Base-by-base conservation (phyloP, 2,797 vertebrate genomes). In the Notolepis coatsorum region DNA sequence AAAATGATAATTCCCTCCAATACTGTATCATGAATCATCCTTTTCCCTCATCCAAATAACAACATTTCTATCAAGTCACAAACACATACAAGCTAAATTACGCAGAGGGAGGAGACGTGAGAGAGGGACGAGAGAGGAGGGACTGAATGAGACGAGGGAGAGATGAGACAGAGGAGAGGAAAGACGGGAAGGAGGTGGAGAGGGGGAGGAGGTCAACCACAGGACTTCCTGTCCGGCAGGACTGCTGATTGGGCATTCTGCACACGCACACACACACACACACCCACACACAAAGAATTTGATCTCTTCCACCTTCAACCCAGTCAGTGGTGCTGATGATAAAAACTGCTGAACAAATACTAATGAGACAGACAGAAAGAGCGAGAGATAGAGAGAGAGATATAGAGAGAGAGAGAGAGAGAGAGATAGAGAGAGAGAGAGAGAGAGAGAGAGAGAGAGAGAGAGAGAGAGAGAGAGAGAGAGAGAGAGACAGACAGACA, bases 231-330 rank as follows among this genome's bases (percentile, higher is more conserved):
- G 88, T 71, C 61, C 75, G 79, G 82, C 43, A 50, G 77, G 84
- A 90, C 74, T 90, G 87, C 90, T 90, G 91, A 92, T 88, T 78
- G 84, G 73, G 87, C 89, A 91, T 76, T 87, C 77, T 76, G 59
- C 53, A 15, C 41, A 49, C 60, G 54, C 61, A 47, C 53, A 53
- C 60, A 58, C 63, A 55, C n/a, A 75, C 65, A 74, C 70, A 51
- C 68, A 78, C 61, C 9, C 35, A 35, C 51, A 42, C 64, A 55
- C 46, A 70, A 51, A 59, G 60, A 59, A 68, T 42, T 64, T 53
- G 65, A 59, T 27, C 27, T n/a, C 15, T 71, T 84, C 85, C 85
- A 85, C 71, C 69, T 75, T 84, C 58, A 76, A 75, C 82, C 67
- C 73, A 70, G 75, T 77, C 79, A 81, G 75, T 15, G 65, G 17